Base-by-base conservation (phyloP, 1,140 invertebrate genomes). In the Ganaspis sp. region DNA sequence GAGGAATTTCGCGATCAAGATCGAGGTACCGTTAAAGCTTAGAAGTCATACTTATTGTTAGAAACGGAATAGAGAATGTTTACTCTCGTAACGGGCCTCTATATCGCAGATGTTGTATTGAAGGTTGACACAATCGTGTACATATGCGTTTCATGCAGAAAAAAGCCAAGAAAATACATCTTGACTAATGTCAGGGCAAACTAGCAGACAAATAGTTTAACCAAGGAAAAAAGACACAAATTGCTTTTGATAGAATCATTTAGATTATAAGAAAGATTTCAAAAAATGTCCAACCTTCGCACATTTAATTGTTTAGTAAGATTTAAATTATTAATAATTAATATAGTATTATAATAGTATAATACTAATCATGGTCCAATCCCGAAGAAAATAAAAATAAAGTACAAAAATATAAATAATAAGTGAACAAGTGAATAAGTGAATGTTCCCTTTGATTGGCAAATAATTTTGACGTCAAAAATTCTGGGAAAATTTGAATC, bases 21-120 rank as follows among this genome's bases (percentile, higher is more conserved):
- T 64, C 49, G 40, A 40, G 64, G 17, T 81, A 71, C 76, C 76
- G 79, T 81, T 81, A 64, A 29, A 29, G 15, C 23, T 64, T 64
- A 81, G 40, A 69, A 72, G 76, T 78, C 79, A 78, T 81, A 69
- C 79, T 81, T 78, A 78, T 81, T 81, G 79, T 81, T 76, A 76
- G 75, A 79, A 53, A 34, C 73, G 75, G 79, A 80, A 80, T 77
- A 40, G 45, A 75, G 73, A 69, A 53, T 75, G 73, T 77, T 80
- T 75, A 72, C 72, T 73, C 73, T 42, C 70, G 54, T 80, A 80
- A 80, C 79, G 79, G 79, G 70, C 49, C 77, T 73, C 37, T 54
- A 73, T 45, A 73, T 58, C 72, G 15, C 72, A 73, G 72, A 73
- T 73, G 72, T 73, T 73, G 23, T 15, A 26, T 38, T 73, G 72